Evolutionary conservation across 2,888 invertebrate genomes (phyloP), one percentile per base, ranked within the genome.

Genomic region (Pediacus dermestoides): DNA sequence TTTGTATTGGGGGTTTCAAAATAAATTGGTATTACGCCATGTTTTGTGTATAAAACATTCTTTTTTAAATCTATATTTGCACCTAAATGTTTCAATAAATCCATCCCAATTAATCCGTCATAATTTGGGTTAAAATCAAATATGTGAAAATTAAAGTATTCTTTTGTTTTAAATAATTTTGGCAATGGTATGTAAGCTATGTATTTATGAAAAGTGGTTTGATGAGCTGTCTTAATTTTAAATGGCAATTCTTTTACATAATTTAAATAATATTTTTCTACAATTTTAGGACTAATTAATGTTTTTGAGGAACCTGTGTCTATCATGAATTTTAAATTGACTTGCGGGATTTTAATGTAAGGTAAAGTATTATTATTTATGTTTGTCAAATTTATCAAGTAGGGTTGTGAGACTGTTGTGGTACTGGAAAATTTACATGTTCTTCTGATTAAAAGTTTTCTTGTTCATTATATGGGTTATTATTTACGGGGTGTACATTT

Each of bases 141-240:
- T 26, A 26, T 26, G 10, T 26, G 26, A 10, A 26, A 26, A 7
- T 4, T 26, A 26, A 26, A 26, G 4, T 7, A 7, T 7, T 9
- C 10, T 7, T 26, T 26, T 7, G 10, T 26, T 26, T 26, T 26
- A 10, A 26, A 26, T 9, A 26, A 4, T 26, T 26, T 26, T 26
- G 26, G 26, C 10, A 26, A 10, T 9, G 26, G 26, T 26, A 26
- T 26, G 10, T 26, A 4, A 4, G 26, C 26, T 7, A 26, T 11
- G 10, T 7, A 9, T 9, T 26, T 26, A 9, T 26, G 26, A 7
- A 4, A 9, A 9, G 26, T 9, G 10, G 10, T 26, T 26, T 9
- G 26, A 9, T 26, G 26, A 9, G 26, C 26, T 4, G 26, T 26
- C 10, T 26, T 26, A 7, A 26, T 26, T 26, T 26, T 4, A 26